phyloP scores from a whole-genome alignment of 2,113 vertebrate species.

The Mormyrus iriodes region DNA sequence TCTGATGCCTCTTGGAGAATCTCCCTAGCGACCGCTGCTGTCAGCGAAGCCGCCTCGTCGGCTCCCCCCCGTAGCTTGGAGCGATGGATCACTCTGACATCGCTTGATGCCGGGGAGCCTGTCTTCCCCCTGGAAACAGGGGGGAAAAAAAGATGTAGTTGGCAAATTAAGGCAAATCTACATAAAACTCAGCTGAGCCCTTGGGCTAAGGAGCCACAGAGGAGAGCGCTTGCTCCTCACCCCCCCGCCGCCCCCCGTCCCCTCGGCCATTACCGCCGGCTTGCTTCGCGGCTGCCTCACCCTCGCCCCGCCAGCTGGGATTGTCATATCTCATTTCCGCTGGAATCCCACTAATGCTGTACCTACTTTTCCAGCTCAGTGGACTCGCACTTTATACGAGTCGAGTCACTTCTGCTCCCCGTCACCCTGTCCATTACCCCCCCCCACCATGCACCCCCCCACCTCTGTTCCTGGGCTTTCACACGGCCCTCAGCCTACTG shows the following conservation, averaged over 20 bases:
- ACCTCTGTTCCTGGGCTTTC: neutral
- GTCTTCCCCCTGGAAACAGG: slow-evolving; percentile 65
- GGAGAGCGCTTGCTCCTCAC: neutral
- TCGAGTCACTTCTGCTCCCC: neutral
- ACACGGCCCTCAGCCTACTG: neutral
- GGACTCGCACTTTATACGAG: neutral
- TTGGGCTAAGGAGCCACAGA: slow-evolving; percentile 23
- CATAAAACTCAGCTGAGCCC: slow-evolving; percentile 27
- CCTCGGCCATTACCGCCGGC: slow-evolving; percentile 13
- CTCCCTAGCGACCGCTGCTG: slow-evolving; percentile 74
- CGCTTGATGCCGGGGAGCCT: slow-evolving; percentile 69
- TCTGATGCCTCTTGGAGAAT: slow-evolving; percentile 86
- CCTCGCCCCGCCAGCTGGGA: slow-evolving; percentile 22
- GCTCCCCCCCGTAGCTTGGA: slow-evolving; percentile 56
- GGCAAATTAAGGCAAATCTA: slow-evolving; percentile 25
- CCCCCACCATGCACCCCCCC: neutral
- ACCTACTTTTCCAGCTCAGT: slow-evolving; percentile 24
- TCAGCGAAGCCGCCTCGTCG: slow-evolving; percentile 60
- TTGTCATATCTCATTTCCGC: slow-evolving; percentile 24
- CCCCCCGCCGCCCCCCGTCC: neutral
- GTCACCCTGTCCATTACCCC: neutral
- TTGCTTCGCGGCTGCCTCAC: slow-evolving; percentile 9
- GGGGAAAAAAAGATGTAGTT: slow-evolving; percentile 25
- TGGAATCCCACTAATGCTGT: slow-evolving; percentile 22
- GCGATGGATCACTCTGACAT: slow-evolving; percentile 80